Conservation (phyloP, 2,113 vertebrate genomes). For the Silurus asotus region DNA sequence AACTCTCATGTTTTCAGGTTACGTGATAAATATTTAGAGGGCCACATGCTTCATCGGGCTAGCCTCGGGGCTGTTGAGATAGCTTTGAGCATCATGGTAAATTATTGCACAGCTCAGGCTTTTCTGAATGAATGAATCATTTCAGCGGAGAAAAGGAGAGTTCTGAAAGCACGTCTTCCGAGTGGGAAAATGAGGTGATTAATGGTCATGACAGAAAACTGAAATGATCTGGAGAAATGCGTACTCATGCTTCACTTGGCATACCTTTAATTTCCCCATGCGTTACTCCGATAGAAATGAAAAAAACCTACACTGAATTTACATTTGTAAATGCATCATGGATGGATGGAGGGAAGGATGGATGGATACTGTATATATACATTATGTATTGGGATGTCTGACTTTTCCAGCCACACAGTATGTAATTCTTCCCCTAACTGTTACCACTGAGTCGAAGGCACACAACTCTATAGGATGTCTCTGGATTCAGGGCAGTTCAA, state of each 20-base stretch:
- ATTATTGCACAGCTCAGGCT: conserved; percentile 19
- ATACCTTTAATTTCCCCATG: not conserved
- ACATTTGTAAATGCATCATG: not conserved
- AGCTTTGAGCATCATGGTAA: conserved; percentile 28
- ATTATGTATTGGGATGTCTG: too few species aligned
- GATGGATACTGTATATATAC: not conserved
- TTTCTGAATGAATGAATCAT: conserved; percentile 33
- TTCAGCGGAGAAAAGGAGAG: not conserved
- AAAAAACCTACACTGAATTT: not conserved
- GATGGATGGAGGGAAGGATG: not conserved
- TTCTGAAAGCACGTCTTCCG: not conserved
- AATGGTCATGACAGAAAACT: conserved; percentile 11
- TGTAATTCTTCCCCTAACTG: too few species aligned
- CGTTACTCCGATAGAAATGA: not conserved
- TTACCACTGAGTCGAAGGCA: too few species aligned
- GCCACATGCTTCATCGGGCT: conserved; percentile 48
- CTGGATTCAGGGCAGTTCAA: too few species aligned
- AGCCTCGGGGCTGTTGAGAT: conserved; percentile 37
- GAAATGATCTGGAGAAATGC: conserved; percentile 33
- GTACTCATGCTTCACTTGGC: not conserved
- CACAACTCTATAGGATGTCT: too few species aligned
- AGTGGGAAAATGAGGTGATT: conserved; percentile 24
- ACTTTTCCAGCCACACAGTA: too few species aligned
- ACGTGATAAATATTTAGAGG: conserved; percentile 61
- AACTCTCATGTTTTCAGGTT: conserved; percentile 53